Percentiles rank a stretch among this genome's conserved stretches.
Conservation (phyloP, 2,113 vertebrate genomes). For the Chascanopsetta lugubris region DNA sequence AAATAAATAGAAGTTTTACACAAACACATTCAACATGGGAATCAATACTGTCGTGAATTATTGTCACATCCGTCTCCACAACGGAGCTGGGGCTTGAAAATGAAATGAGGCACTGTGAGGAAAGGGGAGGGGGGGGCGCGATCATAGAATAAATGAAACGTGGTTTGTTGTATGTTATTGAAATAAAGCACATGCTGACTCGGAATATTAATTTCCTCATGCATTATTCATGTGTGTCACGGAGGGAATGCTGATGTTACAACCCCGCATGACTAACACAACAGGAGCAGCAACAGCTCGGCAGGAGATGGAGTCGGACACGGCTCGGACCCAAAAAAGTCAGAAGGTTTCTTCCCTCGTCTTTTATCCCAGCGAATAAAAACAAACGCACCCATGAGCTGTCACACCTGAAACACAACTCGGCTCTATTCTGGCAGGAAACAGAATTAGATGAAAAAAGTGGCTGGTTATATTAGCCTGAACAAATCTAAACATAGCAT, state of each 20-base stretch:
- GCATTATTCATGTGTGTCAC: constrained; percentile 40
- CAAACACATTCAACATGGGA: constrained; percentile 14
- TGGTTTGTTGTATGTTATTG: constrained; percentile 21
- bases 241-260: constrained; percentile 15
- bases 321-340: neutral
- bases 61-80: constrained; percentile 12
- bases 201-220: constrained; percentile 33
- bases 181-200: constrained; percentile 25
- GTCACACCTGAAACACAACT: neutral
- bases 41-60: constrained; percentile 38
- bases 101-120: constrained; percentile 13
- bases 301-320: neutral
- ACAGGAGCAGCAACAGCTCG: neutral
- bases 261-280: neutral
- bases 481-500: constrained; percentile 1
- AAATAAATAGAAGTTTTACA: constrained; percentile 30
- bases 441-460: constrained; percentile 2
- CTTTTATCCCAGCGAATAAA: constrained; percentile 4
- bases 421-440: neutral
- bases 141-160: constrained; percentile 24
- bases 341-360: neutral
- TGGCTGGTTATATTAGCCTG: neutral
- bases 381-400: neutral
- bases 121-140: neutral
- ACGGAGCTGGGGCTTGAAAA: constrained; percentile 2